Percentiles rank a stretch among this genome's conserved stretches.
phyloP scores from a whole-genome alignment of 2,113 vertebrate genomes.

The Arizona elegans region DNA sequence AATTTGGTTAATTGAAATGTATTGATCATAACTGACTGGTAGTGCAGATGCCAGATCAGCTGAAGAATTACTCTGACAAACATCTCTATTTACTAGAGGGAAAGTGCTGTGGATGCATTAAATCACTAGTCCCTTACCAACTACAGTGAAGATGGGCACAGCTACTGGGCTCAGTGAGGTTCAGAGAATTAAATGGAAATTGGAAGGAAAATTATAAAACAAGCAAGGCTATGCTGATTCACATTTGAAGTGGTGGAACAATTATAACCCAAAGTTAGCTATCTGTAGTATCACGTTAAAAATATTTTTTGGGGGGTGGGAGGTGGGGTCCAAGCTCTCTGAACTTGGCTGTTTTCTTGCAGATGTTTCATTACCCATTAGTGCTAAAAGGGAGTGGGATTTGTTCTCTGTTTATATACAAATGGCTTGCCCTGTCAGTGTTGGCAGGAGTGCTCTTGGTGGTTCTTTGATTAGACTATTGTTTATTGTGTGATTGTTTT shows the following conservation, averaged over 20 bases:
- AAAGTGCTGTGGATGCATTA: not conserved
- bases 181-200: not conserved
- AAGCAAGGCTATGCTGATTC: not conserved
- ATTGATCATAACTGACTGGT: not conserved
- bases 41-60: not conserved
- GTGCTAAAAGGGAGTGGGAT: not conserved
- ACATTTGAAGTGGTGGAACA: not conserved
- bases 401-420: not conserved
- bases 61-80: not conserved
- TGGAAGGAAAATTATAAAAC: not conserved
- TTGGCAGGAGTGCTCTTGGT: not conserved
- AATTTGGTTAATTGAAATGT: not conserved
- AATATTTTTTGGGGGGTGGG: not conserved
- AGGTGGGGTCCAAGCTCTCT: not conserved
- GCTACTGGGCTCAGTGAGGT: not conserved
- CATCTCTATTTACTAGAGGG: not conserved
- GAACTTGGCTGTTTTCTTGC: not conserved
- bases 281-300: not conserved
- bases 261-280: not conserved
- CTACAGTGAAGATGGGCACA: not conserved
- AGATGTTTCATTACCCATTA: not conserved
- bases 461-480: not conserved
- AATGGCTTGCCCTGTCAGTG: not conserved
- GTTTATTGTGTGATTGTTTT: not conserved
- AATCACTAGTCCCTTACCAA: not conserved